phyloP scores from a whole-genome alignment of 1,140 invertebrate genomes.

The Lasioglossum albipes region DNA sequence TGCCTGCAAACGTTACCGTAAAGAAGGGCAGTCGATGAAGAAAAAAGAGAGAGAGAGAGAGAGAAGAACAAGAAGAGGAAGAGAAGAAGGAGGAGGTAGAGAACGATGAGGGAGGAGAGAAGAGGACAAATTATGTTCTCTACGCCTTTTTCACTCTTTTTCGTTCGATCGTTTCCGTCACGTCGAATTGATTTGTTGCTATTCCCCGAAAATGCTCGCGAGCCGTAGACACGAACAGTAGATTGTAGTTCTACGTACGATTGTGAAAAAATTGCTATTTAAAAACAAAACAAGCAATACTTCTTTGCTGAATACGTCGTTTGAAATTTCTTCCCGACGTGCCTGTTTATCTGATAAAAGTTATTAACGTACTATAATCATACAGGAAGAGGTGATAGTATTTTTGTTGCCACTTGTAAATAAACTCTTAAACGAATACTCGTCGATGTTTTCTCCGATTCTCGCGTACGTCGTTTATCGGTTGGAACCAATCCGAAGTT shows the following conservation, averaged over 20 bases:
- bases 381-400: conserved; percentile 51
- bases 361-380: conserved; percentile 50
- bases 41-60: too few species aligned
- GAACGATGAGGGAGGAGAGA: too few species aligned
- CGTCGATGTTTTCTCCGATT: background rate
- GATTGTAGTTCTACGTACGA: conserved; percentile 36
- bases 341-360: conserved; percentile 46
- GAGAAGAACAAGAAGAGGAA: too few species aligned
- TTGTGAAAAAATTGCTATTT: conserved; percentile 38
- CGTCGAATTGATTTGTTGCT: conserved; percentile 13
- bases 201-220: conserved; percentile 22
- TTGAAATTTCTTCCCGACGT: conserved; percentile 45
- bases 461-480: background rate
- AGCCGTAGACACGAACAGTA: conserved; percentile 39
- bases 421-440: conserved; percentile 46
- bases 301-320: conserved; percentile 42
- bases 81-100: background rate
- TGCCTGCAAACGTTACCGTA: background rate
- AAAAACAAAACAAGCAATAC: conserved; percentile 34
- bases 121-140: too few species aligned
- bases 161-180: background rate
- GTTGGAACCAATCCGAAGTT: background rate
- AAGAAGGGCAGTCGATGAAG: background rate
- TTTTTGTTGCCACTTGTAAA: conserved; percentile 55
- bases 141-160: background rate